phyloP scores from a whole-genome alignment of 2,888 invertebrate species.

The Tenodera sinensis region DNA sequence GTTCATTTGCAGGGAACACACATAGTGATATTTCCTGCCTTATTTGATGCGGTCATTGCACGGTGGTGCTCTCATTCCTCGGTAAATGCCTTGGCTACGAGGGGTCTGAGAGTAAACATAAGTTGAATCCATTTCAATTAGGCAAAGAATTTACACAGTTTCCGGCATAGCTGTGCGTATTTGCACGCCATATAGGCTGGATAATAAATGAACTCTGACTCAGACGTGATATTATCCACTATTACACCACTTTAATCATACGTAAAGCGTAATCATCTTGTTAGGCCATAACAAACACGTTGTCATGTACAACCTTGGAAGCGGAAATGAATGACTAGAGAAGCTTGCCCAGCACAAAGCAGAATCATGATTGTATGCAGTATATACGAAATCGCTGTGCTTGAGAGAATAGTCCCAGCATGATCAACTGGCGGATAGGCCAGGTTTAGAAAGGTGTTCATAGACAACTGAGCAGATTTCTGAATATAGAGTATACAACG shows the following conservation, averaged over 20 bases:
- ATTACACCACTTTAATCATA: background rate
- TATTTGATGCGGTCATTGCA: background rate
- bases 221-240: background rate
- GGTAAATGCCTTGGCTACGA: background rate
- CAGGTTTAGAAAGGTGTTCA: too few relatives aligned
- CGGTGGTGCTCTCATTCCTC: background rate
- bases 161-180: background rate
- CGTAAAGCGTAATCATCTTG: background rate
- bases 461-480: too few relatives aligned
- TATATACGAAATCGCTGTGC: too few relatives aligned
- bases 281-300: background rate
- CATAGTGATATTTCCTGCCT: background rate
- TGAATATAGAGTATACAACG: too few relatives aligned
- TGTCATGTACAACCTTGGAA: background rate
- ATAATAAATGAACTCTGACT: background rate
- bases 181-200: background rate
- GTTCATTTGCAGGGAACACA: background rate
- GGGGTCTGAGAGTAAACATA: background rate
- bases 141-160: background rate
- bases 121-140: background rate
- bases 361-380: too few relatives aligned
- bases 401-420: too few relatives aligned
- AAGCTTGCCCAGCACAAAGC: background rate
- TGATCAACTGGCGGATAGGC: too few relatives aligned
- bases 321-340: background rate